Evolutionary conservation across 53 echinoderm and acorn worm genomes (phyloP).

Genomic region (Patiria pectinifera): DNA sequence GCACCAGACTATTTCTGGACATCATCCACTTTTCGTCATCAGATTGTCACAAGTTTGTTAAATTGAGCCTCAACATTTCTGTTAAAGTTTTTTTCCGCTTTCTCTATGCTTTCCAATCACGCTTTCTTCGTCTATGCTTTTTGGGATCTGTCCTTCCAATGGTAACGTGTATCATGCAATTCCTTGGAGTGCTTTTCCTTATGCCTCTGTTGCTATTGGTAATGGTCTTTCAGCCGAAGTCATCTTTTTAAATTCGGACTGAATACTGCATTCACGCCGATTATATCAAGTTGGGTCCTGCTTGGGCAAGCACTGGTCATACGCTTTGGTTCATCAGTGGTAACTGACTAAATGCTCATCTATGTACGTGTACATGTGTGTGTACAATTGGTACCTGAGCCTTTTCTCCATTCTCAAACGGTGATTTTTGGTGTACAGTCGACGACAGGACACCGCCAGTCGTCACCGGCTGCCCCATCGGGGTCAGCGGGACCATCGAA

Average conservation of each 20-base stretch:
- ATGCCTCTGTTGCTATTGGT: background rate
- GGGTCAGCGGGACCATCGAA: background rate
- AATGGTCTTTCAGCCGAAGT: background rate
- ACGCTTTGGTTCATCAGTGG: slow-evolving; percentile 29
- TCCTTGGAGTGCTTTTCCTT: background rate
- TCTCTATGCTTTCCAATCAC: background rate
- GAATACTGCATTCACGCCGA: background rate
- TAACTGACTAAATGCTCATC: background rate
- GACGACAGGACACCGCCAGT: slow-evolving; percentile 16
- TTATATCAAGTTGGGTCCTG: background rate
- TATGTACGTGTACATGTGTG: no score
- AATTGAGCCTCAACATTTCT: background rate
- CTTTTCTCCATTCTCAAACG: background rate
- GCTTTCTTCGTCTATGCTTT: background rate
- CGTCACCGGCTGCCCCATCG: slow-evolving; percentile 26
- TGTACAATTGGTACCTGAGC: background rate
- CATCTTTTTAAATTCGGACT: background rate
- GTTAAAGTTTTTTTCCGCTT: no score
- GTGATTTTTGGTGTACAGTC: background rate
- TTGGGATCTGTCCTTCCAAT: background rate
- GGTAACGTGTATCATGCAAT: background rate
- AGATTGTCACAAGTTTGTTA: background rate
- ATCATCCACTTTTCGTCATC: background rate
- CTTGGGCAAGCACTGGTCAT: background rate
- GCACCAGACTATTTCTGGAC: background rate